Base-by-base conservation (phyloP, 1,140 invertebrate species). In the Leptestheria dahalacensis region DNA sequence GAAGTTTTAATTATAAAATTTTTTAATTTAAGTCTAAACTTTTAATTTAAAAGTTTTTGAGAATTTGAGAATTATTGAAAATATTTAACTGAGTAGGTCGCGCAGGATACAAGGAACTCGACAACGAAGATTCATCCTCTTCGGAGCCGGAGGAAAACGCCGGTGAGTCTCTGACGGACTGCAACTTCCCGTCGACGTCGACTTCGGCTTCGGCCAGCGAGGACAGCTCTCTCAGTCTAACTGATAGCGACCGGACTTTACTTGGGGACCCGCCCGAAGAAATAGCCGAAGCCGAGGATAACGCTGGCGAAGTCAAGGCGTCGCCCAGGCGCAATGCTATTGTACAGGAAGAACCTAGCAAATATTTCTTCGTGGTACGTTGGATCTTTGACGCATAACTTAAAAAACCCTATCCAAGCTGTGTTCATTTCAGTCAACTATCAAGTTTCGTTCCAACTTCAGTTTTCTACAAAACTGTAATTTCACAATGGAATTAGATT, bases 171-270 rank as follows among this genome's bases (percentile, higher is more conserved):
- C 18, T 23, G 48, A 28, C 49, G 48, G 58, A 52, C 18, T 25
- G 24, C 26, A 52, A 21, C 11, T 28, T 53, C 18, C 48, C 41
- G 26, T 55, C 53, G 21, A 55, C 53, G 26, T 55, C 53, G n/a
- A 41, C 33, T 41, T 55, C 53, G 12, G 53, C 53, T 49, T 60
- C 58, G 52, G 83, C 82, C 65, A 85, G 81, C 66, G 85, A 87
- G 68, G 85, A 87, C 67, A 85, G 82, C 65, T 85, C 83, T 67
- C 72, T 86, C 18, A 86, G 83, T 61, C 84, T 86, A 65, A 84
- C 83, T 62, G 84, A 87, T 57, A 68, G 75, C 68, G 72, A 64
- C 69, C 75, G 79, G 62, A 84, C 82, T 1, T 68, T 84, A 21
- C 78, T 83, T 21, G 82, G 81, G 28, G 80, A 81, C 62, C 72